Base-by-base conservation (phyloP, 1,140 invertebrate species). In the Drosophila gunungcola region DNA sequence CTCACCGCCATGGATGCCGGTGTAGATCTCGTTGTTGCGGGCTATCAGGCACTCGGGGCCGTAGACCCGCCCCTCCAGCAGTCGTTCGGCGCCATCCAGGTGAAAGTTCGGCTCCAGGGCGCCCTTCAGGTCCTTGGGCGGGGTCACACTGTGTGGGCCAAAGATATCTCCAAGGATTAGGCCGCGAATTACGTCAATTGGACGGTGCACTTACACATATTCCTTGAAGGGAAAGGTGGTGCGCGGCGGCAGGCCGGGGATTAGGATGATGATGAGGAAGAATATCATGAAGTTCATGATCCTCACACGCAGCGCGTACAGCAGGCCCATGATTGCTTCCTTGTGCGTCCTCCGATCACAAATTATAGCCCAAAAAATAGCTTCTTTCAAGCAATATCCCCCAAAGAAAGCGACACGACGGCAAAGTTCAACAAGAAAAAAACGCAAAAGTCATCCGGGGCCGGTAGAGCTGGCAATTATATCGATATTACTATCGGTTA, bases 1-100 rank as follows among this genome's bases (percentile, higher is more conserved):
- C 77, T 95, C 94, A 63, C 96, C 96, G 42, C 94, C 95, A 78
- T 95, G 93, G 16, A 96, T 65, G 27, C 95, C 94, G 7, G 94
- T 95, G 73, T 96, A 97, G 38, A 96, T 83, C 80, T 95, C 94
- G 41, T 94, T 94, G 80, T 95, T 94, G 55, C 94, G 94, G 27
- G 94, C 93, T 16, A 94, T 94, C 65, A 97, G 94, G 46, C 93
- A 92, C 92, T 97, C 96, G 0, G 97, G 95, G n/a, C 96, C 96
- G 45, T 94, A 91, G 1, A 97, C 88, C 80, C 95, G 81, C 36
- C 94, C 94, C 69, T 95, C 92, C 39, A 97, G 92, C 39, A 92
- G 39, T 29, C 93, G 93, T 84, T 96, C 94, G 1, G 94, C 94
- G 45, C 93, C 93, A 48, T 95, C 93, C 49, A 97, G 80, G 63